These are phyloP conservation scores for Cossypha heuglini DNA, from an alignment of 2,797 vertebrate genomes.

Conservation along the genomic window DNA sequence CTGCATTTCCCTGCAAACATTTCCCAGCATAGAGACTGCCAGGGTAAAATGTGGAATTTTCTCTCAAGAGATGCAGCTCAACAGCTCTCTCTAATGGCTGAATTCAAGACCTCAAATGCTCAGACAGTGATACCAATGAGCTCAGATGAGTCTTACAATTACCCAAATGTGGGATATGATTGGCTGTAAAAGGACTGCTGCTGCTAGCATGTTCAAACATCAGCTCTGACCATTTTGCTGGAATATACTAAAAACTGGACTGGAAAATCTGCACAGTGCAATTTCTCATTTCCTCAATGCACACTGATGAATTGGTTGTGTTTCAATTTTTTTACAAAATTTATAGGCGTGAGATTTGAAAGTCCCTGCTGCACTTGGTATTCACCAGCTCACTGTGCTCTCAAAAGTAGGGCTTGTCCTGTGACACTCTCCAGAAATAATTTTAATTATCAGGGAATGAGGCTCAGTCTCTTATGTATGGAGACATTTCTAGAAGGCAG, in stretches of 20 bases:
- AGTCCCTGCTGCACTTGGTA: neutral
- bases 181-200: neutral
- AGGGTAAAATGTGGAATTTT: neutral
- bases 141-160: neutral
- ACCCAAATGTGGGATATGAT: neutral
- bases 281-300: neutral
- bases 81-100: constrained; percentile 18
- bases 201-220: neutral
- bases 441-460: neutral
- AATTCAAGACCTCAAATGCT: neutral
- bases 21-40: neutral
- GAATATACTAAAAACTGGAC: neutral
- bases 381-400: neutral
- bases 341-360: neutral
- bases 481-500: neutral
- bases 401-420: neutral
- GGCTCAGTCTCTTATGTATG: neutral
- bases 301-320: neutral
- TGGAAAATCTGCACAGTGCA: neutral
- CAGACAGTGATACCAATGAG: neutral
- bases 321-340: neutral
- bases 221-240: neutral
- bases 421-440: neutral
- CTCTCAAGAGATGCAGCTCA: neutral
- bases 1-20: neutral